These are phyloP conservation scores for Cathartes aura DNA, from an alignment of 2,113 vertebrate species.

Conservation along the genomic window DNA sequence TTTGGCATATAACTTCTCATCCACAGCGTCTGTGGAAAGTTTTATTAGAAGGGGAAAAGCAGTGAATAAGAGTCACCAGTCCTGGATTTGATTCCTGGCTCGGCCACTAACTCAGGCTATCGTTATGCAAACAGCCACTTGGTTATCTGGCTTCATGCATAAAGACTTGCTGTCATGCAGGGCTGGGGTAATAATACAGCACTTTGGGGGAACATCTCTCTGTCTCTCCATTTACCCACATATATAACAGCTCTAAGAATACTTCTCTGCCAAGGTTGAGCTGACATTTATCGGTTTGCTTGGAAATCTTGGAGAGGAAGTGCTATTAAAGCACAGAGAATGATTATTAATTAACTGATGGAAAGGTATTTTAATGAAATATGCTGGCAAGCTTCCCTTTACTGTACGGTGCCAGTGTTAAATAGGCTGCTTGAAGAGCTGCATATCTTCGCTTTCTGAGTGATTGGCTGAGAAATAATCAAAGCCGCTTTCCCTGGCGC, in stretches of 20 bases:
- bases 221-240: background rate
- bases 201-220: background rate
- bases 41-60: slow-evolving; percentile 7
- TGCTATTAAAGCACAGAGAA: background rate
- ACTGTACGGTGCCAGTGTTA: background rate
- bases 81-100: background rate
- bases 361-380: slow-evolving; percentile 57
- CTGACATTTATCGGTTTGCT: slow-evolving; percentile 30
- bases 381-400: slow-evolving; percentile 22
- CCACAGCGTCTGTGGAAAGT: background rate
- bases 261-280: background rate
- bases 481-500: background rate
- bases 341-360: slow-evolving; percentile 48
- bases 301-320: slow-evolving; percentile 4
- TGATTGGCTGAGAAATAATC: background rate
- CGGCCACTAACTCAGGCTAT: background rate
- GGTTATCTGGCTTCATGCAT: background rate
- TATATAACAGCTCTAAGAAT: background rate
- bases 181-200: background rate
- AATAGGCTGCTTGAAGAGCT: slow-evolving; percentile 27
- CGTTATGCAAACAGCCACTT: background rate
- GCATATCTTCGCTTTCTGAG: background rate
- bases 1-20: background rate
- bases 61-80: background rate
- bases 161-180: background rate